Evolutionary conservation across 2,888 invertebrate species (phyloP).

Genomic region (Nemotelus pantherinus): DNA sequence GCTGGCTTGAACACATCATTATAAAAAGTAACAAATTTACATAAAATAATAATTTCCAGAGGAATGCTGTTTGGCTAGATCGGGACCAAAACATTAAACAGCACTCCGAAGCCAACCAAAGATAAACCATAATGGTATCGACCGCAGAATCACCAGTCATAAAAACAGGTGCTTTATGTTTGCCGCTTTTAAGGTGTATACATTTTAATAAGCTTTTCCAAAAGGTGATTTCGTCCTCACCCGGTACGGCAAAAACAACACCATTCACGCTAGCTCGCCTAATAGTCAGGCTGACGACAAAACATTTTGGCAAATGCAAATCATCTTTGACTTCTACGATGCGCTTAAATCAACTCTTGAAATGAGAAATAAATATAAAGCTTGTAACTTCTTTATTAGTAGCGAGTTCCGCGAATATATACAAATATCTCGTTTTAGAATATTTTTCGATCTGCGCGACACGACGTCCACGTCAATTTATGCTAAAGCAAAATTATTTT

Average conservation of each 20-base stretch:
- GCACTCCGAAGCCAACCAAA: neutral
- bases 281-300: neutral
- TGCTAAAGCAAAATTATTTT: too few species aligned
- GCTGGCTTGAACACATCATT: conserved; percentile 38
- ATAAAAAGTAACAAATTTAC: conserved; percentile 33
- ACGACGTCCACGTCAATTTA: too few species aligned
- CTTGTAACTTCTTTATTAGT: conserved; percentile 35
- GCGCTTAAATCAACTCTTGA: conserved; percentile 38
- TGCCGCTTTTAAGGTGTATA: conserved; percentile 31
- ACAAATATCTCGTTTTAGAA: too few species aligned
- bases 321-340: conserved; percentile 34
- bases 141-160: conserved; percentile 16
- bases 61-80: conserved; percentile 27
- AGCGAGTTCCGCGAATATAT: neutral
- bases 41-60: conserved; percentile 35
- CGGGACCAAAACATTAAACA: neutral
- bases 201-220: conserved; percentile 27
- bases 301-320: conserved; percentile 23
- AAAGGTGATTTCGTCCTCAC: conserved; percentile 38
- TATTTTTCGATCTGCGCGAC: too few species aligned
- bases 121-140: neutral
- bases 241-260: neutral
- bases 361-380: conserved; percentile 39
- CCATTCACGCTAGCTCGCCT: neutral
- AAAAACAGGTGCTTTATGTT: conserved; percentile 39